Evolutionary conservation across 2,797 vertebrate genomes (phyloP).

Genomic region (Coregonus sp.): DNA sequence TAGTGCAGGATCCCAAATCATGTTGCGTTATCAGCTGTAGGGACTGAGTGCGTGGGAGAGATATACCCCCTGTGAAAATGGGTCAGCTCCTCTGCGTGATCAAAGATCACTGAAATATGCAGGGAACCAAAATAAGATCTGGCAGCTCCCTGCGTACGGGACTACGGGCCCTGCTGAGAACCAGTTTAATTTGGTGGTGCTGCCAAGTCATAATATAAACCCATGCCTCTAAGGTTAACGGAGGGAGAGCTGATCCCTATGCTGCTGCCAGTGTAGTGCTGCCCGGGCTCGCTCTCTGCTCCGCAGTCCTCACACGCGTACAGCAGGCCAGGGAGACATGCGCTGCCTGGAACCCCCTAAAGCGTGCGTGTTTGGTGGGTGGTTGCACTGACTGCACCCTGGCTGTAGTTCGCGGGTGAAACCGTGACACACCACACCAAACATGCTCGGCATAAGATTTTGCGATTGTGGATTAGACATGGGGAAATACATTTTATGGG

Average conservation of each 20-base stretch:
- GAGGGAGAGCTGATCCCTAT: conserved; percentile 50
- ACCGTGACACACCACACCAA: too few relatives aligned
- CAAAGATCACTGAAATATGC: conserved; percentile 66
- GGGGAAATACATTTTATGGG: too few relatives aligned
- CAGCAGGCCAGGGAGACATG: neutral
- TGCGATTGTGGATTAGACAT: too few relatives aligned
- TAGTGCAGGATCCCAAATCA: neutral
- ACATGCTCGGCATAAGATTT: too few relatives aligned
- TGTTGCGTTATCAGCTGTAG: neutral
- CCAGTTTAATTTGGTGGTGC: conserved; percentile 54
- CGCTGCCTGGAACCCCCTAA: neutral
- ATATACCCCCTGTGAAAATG: conserved; percentile 46
- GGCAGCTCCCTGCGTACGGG: conserved; percentile 59
- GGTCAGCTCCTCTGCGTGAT: conserved; percentile 60
- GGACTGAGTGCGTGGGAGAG: too few relatives aligned
- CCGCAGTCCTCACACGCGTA: conserved; percentile 12
- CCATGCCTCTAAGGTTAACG: conserved; percentile 59
- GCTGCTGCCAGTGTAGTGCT: conserved; percentile 6
- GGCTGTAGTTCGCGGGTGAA: too few relatives aligned
- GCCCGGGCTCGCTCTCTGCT: conserved; percentile 12
- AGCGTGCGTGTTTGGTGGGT: neutral
- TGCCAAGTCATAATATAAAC: conserved; percentile 64
- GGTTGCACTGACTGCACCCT: too few relatives aligned
- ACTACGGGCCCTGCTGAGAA: conserved; percentile 42
- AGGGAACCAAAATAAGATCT: conserved; percentile 65